These are phyloP conservation scores for Beris morrisii DNA, from an alignment of 2,888 invertebrate species.

Conservation along the genomic window DNA sequence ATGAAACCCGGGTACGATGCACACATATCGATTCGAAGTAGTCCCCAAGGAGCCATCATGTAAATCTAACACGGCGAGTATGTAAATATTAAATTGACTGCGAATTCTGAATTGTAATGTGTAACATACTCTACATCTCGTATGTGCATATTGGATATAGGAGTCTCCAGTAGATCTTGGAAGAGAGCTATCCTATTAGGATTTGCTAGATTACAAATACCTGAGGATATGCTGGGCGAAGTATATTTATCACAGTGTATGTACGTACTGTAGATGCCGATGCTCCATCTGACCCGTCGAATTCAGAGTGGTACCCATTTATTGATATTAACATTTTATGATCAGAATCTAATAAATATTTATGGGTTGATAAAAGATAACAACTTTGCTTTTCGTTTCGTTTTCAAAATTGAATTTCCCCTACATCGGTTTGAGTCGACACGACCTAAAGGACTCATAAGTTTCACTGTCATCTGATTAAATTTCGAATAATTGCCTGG, in stretches of 20 bases:
- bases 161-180: no score
- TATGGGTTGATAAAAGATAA: conserved; percentile 36
- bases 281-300: no score
- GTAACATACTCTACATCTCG: conserved; percentile 1
- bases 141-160: no score
- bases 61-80: conserved; percentile 40
- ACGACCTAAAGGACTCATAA: no score
- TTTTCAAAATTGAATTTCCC: conserved; percentile 2
- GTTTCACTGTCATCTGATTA: no score
- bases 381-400: conserved; percentile 32
- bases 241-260: no score
- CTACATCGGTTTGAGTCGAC: no score
- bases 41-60: conserved; percentile 39
- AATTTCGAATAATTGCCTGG: no score
- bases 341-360: conserved; percentile 40
- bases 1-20: neutral
- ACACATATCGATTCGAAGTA: conserved; percentile 37
- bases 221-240: no score
- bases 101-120: conserved; percentile 40
- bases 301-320: neutral
- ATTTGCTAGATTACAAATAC: no score
- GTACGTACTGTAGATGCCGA: no score
- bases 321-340: conserved; percentile 40
- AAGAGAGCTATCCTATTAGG: no score
- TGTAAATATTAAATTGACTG: conserved; percentile 45